Base-by-base conservation (phyloP, 1,140 invertebrate genomes). In the Drosophila arawakana region DNA sequence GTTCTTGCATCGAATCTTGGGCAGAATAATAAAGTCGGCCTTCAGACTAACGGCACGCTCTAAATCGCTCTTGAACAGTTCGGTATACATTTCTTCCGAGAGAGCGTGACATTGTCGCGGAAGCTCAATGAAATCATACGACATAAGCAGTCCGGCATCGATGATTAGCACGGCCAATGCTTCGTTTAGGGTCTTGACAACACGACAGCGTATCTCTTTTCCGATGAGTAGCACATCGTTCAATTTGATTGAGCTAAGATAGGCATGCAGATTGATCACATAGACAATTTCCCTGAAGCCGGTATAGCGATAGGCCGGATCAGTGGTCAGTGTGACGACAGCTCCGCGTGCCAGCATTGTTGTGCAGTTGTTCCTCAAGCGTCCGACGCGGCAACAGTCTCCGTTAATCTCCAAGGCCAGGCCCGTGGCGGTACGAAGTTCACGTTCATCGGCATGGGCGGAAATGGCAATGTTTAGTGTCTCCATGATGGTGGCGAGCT, bases 111-210 rank as follows among this genome's bases (percentile, higher is more conserved):
- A 91, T n/a, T 91, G 90, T 1, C 82, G 66, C 1, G 90, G 90
- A n/a, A 91, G 46, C 52, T 91, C 90, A 46, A 91, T 80, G 15
- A 88, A 91, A 11, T 91, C 90, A 61, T 89, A 91, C 0, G 90
- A 90, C 34, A 80, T 58, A 25, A 91, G 18, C 39, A 91, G 50
- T 0, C 90, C 90, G 2, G 90, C 75, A 63, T 89, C 83, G 10
- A 91, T 79, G 13, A 91, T 77, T 44, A 89, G 35, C 3, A 91
- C 62, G 0, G 91, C 76, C n/a, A 92, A 13, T 2, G 78, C 86
- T 5, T 81, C 80, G 2, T 73, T 75, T 6, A 92, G 54, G 1
- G 78, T 90, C 58, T 92, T 92, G 0, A 91, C 79, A 13, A 92
- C 80, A 3, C 79, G 75, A 8, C 83, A 77, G 5, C 78, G 75